Conservation (phyloP, 2,888 invertebrate species). For the Watsonalla cultraria region DNA sequence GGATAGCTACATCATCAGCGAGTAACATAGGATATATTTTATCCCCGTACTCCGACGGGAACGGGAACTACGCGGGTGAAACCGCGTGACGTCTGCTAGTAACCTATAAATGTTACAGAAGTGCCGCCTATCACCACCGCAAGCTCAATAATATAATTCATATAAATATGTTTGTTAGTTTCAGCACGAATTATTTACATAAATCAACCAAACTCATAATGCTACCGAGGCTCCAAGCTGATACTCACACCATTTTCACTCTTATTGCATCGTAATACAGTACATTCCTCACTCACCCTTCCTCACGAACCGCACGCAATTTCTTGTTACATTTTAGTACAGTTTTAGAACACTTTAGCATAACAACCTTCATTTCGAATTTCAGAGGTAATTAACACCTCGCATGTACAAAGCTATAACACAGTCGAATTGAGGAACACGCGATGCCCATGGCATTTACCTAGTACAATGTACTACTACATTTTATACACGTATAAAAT, state of each 20-base stretch:
- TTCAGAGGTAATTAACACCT: slow-evolving; percentile 16
- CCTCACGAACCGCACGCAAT: slow-evolving; percentile 5
- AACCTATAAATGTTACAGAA: too few relatives aligned
- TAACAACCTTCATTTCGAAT: slow-evolving; percentile 28
- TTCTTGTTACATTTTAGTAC: slow-evolving; percentile 3
- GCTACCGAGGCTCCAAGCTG: not conserved
- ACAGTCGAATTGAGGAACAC: slow-evolving; percentile 40
- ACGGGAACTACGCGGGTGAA: too few relatives aligned
- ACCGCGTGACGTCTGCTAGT: too few relatives aligned
- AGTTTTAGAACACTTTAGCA: slow-evolving; percentile 9
- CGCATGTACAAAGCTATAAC: slow-evolving; percentile 26
- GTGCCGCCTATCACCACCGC: not conserved
- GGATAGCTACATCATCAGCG: too few relatives aligned
- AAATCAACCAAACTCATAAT: not conserved
- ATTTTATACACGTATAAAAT: not conserved
- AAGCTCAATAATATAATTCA: not conserved
- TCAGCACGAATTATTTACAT: too few relatives aligned
- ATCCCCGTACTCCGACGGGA: too few relatives aligned
- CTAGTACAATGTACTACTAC: slow-evolving; percentile 11
- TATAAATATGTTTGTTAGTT: not conserved
- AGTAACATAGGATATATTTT: too few relatives aligned
- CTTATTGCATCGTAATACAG: not conserved
- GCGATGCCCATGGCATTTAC: slow-evolving; percentile 27
- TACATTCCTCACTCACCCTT: not conserved
- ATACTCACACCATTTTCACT: not conserved